Evolutionary conservation across 2,888 invertebrate species (phyloP).

Genomic region (Drosophila mimetica): DNA sequence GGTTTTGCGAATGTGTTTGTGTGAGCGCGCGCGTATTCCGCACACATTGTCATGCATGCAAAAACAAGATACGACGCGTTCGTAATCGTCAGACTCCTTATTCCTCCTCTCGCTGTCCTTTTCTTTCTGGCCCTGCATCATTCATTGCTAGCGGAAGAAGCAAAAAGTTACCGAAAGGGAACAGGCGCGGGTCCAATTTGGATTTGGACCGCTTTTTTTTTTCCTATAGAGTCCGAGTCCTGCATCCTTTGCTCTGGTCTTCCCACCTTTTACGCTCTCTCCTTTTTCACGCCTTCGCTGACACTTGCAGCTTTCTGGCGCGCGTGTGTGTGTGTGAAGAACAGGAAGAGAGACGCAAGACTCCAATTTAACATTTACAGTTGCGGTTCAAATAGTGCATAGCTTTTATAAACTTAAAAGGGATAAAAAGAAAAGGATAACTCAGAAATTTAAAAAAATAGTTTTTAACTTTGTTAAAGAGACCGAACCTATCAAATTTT

Average conservation of each 20-base stretch:
- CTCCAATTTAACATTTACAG: conserved; percentile 1
- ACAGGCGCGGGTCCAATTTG: conserved; percentile 16
- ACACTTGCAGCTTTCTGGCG: conserved; percentile 30
- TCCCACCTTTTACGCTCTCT: conserved; percentile 13
- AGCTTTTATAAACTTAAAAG: neutral
- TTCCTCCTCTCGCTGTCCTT: conserved; percentile 2
- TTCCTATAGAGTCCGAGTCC: conserved; percentile 18
- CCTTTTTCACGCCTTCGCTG: conserved; percentile 24
- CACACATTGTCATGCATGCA: conserved; percentile 57
- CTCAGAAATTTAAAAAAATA: no score
- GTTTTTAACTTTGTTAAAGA: no score
- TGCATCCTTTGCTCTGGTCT: conserved; percentile 32
- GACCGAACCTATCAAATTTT: no score
- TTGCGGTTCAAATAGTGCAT: conserved; percentile 6
- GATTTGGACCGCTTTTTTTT: conserved; percentile 23
- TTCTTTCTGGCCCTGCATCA: conserved; percentile 14
- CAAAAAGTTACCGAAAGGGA: conserved; percentile 21
- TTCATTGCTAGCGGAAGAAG: conserved; percentile 16
- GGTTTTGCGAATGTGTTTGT: conserved; percentile 26
- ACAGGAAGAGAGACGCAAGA: conserved; percentile 4
- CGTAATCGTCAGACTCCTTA: conserved; percentile 45
- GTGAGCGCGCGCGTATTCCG: conserved; percentile 65
- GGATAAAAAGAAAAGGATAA: no score
- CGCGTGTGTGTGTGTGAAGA: conserved; percentile 1
- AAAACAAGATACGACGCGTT: conserved; percentile 61